phyloP scores from a whole-genome alignment of 2,888 invertebrate species.

The Acronicta leporina region DNA sequence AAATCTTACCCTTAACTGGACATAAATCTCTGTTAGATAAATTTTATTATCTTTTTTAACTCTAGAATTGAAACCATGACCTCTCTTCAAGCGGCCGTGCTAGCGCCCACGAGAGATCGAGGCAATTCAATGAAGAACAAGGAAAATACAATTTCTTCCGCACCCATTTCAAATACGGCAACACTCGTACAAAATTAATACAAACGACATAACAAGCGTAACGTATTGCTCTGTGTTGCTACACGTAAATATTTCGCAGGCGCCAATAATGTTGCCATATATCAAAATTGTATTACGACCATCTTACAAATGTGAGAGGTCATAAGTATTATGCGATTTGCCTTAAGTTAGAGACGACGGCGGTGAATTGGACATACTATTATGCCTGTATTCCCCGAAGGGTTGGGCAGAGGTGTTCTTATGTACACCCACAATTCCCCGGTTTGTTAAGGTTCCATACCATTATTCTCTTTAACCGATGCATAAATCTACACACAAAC shows the following conservation, averaged over 20 bases:
- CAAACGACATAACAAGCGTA: conserved; percentile 34
- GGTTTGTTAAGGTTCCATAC: no score
- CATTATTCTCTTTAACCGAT: no score
- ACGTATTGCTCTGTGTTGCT: conserved; percentile 37
- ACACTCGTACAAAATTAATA: conserved; percentile 33
- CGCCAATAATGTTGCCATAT: conserved; percentile 88
- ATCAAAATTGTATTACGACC: conserved; percentile 92
- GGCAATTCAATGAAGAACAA: not conserved
- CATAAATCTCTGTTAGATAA: no score
- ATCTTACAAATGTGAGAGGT: conserved; percentile 26
- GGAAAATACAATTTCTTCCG: not conserved
- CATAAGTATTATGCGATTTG: conserved; percentile 8
- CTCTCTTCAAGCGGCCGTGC: no score
- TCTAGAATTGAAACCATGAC: no score
- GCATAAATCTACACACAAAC: no score
- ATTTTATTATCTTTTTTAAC: no score
- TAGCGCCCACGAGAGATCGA: no score
- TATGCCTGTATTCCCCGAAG: no score
- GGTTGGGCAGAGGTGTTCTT: no score
- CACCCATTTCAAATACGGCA: conserved; percentile 5
- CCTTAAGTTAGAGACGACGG: not conserved
- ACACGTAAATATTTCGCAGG: conserved; percentile 39
- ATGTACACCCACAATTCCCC: no score
- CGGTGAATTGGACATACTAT: not conserved
- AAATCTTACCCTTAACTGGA: no score